These are phyloP conservation scores for Colius striatus DNA, from an alignment of 2,113 vertebrate species.

Conservation along the genomic window DNA sequence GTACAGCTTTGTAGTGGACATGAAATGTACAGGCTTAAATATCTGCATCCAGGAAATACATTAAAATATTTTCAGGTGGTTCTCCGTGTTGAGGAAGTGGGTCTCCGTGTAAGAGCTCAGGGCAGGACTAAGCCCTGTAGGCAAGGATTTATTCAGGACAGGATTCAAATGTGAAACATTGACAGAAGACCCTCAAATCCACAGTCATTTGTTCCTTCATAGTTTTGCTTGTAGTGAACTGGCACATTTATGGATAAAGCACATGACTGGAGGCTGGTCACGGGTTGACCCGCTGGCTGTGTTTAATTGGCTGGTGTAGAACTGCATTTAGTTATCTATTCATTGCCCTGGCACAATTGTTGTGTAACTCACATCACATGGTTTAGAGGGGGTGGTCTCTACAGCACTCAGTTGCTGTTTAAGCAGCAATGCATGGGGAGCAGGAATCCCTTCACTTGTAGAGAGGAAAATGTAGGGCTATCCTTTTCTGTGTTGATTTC, in stretches of 20 bases:
- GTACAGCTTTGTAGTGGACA: not conserved
- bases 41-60: not conserved
- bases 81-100: not conserved
- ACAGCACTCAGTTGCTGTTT: not conserved
- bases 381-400: rapidly evolving
- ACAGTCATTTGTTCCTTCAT: not conserved
- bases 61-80: not conserved
- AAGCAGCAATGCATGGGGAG: not conserved
- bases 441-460: not conserved
- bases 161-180: not conserved
- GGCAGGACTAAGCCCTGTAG: not conserved
- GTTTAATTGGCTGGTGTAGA: not conserved
- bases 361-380: not conserved
- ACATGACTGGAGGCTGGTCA: not conserved
- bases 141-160: not conserved
- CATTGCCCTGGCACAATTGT: rapidly evolving
- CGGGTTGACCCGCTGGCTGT: not conserved
- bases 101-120: not conserved
- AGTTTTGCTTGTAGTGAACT: not conserved
- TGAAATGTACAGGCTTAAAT: not conserved
- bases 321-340: not conserved
- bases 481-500: not conserved
- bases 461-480: not conserved
- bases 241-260: not conserved
- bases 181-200: not conserved